Percentiles rank a stretch among this genome's conserved stretches.
Conservation (phyloP, 2,888 invertebrate species). For the Drosophila koepferae region DNA sequence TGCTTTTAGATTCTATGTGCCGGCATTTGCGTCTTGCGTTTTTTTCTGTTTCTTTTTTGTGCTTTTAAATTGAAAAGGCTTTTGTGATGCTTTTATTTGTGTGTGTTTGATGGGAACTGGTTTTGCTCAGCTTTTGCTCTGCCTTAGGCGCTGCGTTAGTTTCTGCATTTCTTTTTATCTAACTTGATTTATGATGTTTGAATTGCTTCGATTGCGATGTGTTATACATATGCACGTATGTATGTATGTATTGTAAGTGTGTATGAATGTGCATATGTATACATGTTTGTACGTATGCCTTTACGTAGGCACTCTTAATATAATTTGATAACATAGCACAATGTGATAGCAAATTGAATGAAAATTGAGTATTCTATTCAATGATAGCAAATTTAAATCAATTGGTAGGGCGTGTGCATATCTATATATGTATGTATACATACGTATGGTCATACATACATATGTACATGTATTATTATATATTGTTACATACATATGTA, state of each 20-base stretch:
- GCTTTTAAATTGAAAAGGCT: constrained; percentile 24
- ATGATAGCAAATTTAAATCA: neutral
- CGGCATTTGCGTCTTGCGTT: constrained; percentile 10
- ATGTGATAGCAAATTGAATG: constrained; percentile 2
- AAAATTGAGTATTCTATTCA: neutral
- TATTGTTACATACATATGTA: too few species aligned
- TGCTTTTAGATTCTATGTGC: neutral
- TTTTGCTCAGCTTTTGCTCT: neutral
- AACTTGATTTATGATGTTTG: constrained; percentile 1
- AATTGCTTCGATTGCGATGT: neutral
- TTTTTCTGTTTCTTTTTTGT: neutral
- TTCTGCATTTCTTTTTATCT: neutral
- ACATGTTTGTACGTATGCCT: neutral
- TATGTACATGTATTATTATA: too few species aligned
- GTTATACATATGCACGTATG: neutral
- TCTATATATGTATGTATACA: neutral
- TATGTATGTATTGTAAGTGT: neutral
- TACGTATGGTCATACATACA: too few species aligned
- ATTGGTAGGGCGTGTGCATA: neutral
- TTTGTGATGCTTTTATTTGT: neutral
- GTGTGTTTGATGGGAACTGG: neutral
- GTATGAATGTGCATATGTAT: neutral
- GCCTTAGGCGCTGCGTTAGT: neutral
- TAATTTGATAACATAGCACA: neutral
- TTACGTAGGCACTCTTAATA: neutral